Conservation (phyloP, 92 coral and sea anemone species). For the Ricordea florida region DNA sequence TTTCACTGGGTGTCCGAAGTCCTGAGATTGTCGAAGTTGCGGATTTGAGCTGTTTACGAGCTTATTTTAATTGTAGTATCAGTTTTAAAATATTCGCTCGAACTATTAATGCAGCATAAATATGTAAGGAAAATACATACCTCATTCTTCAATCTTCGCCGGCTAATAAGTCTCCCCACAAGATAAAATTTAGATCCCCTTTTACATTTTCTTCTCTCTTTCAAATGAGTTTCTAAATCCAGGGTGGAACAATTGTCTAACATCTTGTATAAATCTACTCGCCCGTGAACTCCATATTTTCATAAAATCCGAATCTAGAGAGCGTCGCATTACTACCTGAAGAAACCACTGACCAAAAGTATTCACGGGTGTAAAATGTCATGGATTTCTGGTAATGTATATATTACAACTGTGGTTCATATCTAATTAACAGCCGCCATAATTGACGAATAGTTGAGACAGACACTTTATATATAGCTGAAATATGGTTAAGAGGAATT, state of each 20-base stretch:
- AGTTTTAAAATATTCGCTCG: too few species aligned
- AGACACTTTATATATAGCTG: too few species aligned
- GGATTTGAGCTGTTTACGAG: neutral
- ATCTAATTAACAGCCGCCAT: too few species aligned
- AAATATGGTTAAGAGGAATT: too few species aligned
- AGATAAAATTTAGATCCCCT: conserved; percentile 3
- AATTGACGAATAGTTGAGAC: too few species aligned
- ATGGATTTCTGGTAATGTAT: too few species aligned
- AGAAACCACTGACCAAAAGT: too few species aligned
- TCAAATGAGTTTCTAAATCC: conserved; percentile 1
- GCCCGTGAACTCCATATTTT: neutral
- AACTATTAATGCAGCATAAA: neutral
- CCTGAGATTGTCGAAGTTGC: neutral
- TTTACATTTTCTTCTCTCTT: neutral
- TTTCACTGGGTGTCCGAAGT: neutral
- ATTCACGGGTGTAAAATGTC: too few species aligned
- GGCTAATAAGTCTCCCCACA: conserved; percentile 3
- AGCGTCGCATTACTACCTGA: too few species aligned
- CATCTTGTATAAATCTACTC: conserved; percentile 1
- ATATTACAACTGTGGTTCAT: too few species aligned
- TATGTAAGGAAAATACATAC: neutral
- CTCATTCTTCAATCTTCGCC: conserved; percentile 3
- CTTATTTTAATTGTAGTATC: too few species aligned
- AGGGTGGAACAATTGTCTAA: neutral
- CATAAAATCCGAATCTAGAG: too few species aligned